phyloP scores from a whole-genome alignment of 2,113 vertebrate genomes.

The Myanophis thanlyinensis region DNA sequence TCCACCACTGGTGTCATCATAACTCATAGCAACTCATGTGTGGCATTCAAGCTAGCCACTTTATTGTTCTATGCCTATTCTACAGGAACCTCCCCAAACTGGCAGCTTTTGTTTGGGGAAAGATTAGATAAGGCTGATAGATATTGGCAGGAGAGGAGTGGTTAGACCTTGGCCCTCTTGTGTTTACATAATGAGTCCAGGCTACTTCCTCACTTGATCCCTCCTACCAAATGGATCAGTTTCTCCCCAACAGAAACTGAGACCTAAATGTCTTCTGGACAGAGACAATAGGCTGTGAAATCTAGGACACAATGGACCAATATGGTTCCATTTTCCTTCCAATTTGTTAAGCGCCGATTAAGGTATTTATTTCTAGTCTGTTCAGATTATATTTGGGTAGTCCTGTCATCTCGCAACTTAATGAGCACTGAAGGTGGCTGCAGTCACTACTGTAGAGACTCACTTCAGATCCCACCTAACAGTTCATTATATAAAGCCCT shows the following conservation, averaged over 20 bases:
- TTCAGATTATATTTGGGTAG: constrained; percentile 43
- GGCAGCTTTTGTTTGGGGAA: background rate
- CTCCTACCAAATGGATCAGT: background rate
- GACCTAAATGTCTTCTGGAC: background rate
- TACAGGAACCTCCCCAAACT: background rate
- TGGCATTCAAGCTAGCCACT: background rate
- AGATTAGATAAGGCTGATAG: background rate
- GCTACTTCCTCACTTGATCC: background rate
- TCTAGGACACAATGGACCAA: constrained; percentile 13
- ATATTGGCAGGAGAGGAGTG: too few relatives aligned
- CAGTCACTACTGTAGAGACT: constrained; percentile 51
- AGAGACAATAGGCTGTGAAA: constrained; percentile 19
- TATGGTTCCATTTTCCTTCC: constrained; percentile 10
- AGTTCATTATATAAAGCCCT: constrained; percentile 58
- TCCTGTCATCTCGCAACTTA: constrained; percentile 62
- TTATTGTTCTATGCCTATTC: background rate
- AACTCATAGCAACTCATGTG: background rate
- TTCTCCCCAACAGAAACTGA: constrained; percentile 27
- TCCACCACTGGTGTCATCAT: too few relatives aligned
- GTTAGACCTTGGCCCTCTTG: background rate
- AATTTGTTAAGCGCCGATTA: constrained; percentile 63
- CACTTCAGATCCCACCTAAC: constrained; percentile 44
- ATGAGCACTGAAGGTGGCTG: constrained; percentile 60
- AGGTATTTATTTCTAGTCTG: constrained; percentile 56
- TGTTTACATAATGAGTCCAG: background rate